Base-by-base conservation (phyloP, 2,888 invertebrate species). In the Tiphia femorata region DNA sequence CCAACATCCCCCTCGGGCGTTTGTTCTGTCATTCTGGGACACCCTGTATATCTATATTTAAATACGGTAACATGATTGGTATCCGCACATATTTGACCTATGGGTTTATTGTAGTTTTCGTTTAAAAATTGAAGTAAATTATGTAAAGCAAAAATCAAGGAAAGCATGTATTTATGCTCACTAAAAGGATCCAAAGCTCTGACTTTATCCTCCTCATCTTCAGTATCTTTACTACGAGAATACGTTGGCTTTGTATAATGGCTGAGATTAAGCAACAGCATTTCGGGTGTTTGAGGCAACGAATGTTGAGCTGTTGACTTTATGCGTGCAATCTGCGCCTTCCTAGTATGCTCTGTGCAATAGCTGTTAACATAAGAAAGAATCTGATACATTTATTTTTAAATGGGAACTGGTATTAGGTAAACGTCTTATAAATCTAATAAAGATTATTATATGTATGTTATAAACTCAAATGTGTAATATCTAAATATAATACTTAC, bases 271-370 rank as follows among this genome's bases (percentile, higher is more conserved):
- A 89, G 86, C 5, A 92, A 79, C 10, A 92, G 76, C 3, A 87
- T 87, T 76, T 92, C 92, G 23, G 91, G 88, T 0, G 90, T 89
- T 61, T 90, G 88, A 0, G 88, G 87, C 12, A 90, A 87, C 44
- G 88, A 87, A 57, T 87, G 86, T 63, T 89, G 88, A 0, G 89
- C 85, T 35, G 87, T 86, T 3, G 88, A 86, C 52, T 88, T 87
- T 30, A 90, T 90, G 67, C 90, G 86, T 6, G 87, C 85, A 38
- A 91, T 76, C 67, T 90, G 88, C 0, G 89, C 86, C 75, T 88
- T 88, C 37, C 90, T 86, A 16, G 89, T 87, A 80, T 93, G 92
- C 63, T 92, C 91, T 38, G 87, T 83, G 75, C 92, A 93, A 67
- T 89, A 89, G 16, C 90, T 90, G 41, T 76, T 30, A 7, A 42